Percentiles rank a stretch among this genome's conserved stretches.
Conservation (phyloP, 1,140 invertebrate species). For the Brachionus angularis region DNA sequence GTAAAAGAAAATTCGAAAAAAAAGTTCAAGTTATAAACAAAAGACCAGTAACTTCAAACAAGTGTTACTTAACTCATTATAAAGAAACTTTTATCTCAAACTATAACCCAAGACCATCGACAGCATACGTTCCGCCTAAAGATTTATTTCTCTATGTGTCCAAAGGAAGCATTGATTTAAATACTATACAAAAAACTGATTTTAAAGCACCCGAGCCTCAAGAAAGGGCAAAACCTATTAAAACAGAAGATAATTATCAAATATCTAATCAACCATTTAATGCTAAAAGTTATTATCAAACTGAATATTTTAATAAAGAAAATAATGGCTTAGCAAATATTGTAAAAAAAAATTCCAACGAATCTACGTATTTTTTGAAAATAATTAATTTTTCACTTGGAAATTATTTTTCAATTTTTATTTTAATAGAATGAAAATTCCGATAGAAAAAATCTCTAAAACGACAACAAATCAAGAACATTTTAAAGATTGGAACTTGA, state of each 20-base stretch:
- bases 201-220: conserved; percentile 2
- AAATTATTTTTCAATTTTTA: neutral
- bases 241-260: neutral
- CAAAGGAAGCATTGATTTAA: conserved; percentile 23
- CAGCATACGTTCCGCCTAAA: neutral
- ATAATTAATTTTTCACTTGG: too few species aligned
- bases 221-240: conserved; percentile 3
- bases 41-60: too few species aligned
- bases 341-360: conserved; percentile 14
- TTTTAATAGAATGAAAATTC: conserved; percentile 5
- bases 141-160: conserved; percentile 1
- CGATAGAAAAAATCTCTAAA: neutral
- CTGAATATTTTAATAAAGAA: conserved; percentile 13
- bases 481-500: neutral
- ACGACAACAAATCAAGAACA: conserved; percentile 4
- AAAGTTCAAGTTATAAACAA: conserved; percentile 1
- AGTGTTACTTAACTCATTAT: conserved; percentile 3
- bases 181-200: conserved; percentile 16
- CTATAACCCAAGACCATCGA: conserved; percentile 9
- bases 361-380: conserved; percentile 9
- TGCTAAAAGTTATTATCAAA: neutral
- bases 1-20: neutral
- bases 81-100: conserved; percentile 10
- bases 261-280: neutral
- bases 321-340: neutral